These are phyloP conservation scores for Platysteira castanea DNA, from an alignment of 2,113 vertebrate species.

Conservation along the genomic window DNA sequence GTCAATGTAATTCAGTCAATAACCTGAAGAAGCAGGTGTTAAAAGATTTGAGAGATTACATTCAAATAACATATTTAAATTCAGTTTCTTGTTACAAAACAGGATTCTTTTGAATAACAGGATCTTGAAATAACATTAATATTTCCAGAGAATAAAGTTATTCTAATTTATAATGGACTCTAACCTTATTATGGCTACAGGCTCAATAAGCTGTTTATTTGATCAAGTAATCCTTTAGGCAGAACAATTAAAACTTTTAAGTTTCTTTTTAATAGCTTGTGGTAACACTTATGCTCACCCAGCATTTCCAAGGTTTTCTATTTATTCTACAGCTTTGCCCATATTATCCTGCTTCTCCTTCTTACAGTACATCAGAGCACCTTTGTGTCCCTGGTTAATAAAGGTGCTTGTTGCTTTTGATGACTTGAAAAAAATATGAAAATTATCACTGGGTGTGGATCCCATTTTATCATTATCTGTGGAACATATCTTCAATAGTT, in stretches of 20 bases:
- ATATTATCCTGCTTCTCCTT: background rate
- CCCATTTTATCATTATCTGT: background rate
- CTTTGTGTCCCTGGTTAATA: background rate
- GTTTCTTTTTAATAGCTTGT: conserved; percentile 1
- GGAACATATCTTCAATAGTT: background rate
- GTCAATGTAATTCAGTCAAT: background rate
- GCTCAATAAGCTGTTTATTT: conserved; percentile 4
- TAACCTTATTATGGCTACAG: background rate
- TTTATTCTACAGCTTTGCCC: background rate
- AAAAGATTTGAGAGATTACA: background rate
- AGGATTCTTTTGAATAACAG: background rate
- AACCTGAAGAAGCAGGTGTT: background rate
- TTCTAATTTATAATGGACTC: background rate
- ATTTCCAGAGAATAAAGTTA: background rate
- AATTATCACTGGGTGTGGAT: background rate
- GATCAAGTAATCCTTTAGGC: conserved; percentile 25
- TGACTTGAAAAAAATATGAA: background rate
- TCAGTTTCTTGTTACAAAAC: background rate
- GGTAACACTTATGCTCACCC: background rate
- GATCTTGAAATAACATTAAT: background rate
- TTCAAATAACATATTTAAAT: background rate
- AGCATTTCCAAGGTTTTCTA: background rate
- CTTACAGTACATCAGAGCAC: background rate
- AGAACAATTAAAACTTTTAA: background rate
- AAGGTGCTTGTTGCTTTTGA: background rate